A percentile compares a stretch with the other conserved stretches of the same genome.
phyloP scores from a whole-genome alignment of 2,888 invertebrate genomes.

The Cosmia pyralina region DNA sequence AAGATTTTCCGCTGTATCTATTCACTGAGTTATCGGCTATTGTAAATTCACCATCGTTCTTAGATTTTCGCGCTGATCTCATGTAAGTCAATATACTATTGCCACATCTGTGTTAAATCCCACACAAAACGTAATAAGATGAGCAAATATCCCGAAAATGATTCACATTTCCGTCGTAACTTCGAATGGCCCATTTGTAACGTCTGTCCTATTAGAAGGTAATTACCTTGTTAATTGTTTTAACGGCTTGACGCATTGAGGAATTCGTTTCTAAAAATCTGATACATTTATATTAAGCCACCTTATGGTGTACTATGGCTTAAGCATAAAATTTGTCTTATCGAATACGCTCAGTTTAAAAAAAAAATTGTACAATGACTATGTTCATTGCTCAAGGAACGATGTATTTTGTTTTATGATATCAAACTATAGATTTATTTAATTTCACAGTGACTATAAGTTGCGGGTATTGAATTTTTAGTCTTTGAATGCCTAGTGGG shows the following conservation, averaged over 20 bases:
- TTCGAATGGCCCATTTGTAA: constrained; percentile 26
- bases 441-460: background rate
- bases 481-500: no score
- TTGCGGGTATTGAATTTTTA: no score
- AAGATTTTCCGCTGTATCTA: constrained; percentile 6
- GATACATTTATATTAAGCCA: constrained; percentile 19
- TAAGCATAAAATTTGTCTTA: background rate
- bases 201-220: constrained; percentile 4
- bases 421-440: background rate
- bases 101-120: constrained; percentile 19
- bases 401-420: background rate
- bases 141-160: constrained; percentile 24
- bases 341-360: background rate
- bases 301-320: background rate
- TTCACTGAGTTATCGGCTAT: constrained; percentile 8
- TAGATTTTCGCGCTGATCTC: constrained; percentile 47
- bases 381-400: background rate
- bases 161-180: constrained; percentile 42
- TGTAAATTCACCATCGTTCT: constrained; percentile 3
- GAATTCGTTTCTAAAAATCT: constrained; percentile 10
- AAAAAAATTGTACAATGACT: no score
- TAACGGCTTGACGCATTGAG: constrained; percentile 23
- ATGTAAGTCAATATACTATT: constrained; percentile 29
- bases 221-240: constrained; percentile 19
- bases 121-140: constrained; percentile 7